These are phyloP conservation scores for Hozukius guyotensis DNA, from an alignment of 2,797 vertebrate genomes.

Conservation along the genomic window DNA sequence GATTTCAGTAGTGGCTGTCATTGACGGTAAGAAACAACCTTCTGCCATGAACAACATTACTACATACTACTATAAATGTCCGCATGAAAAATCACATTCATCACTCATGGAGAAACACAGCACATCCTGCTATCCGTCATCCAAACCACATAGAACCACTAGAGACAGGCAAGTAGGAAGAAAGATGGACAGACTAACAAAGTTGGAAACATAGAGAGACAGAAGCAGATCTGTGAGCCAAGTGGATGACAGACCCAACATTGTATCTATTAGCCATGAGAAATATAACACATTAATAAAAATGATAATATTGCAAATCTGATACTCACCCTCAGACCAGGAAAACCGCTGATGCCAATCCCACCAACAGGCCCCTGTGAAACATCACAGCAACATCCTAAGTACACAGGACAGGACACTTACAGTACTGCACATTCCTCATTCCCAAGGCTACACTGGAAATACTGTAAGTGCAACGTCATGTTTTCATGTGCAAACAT, in stretches of 20 bases:
- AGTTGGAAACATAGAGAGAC: background rate
- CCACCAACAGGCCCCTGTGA: constrained; percentile 91
- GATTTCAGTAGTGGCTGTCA: constrained; percentile 10
- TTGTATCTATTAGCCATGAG: background rate
- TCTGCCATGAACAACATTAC: constrained; percentile 15
- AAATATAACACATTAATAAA: constrained; percentile 6
- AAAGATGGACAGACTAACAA: constrained; percentile 3
- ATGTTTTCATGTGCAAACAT: background rate
- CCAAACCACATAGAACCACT: background rate
- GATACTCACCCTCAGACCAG: constrained; percentile 93
- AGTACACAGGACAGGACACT: constrained; percentile 55
- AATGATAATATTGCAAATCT: background rate
- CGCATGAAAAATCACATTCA: background rate
- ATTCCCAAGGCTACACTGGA: background rate
- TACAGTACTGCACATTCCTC: constrained; percentile 30
- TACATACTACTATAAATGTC: background rate
- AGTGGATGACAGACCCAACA: background rate
- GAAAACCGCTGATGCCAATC: constrained; percentile 91
- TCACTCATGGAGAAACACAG: background rate
- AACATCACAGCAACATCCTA: constrained; percentile 70
- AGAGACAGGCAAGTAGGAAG: background rate
- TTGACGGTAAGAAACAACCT: background rate
- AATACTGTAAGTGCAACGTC: background rate
- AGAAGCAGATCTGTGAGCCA: background rate
- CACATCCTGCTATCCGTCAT: constrained; percentile 12